phyloP scores from a whole-genome alignment of 2,888 invertebrate genomes.

The Chrysodeixis includens region DNA sequence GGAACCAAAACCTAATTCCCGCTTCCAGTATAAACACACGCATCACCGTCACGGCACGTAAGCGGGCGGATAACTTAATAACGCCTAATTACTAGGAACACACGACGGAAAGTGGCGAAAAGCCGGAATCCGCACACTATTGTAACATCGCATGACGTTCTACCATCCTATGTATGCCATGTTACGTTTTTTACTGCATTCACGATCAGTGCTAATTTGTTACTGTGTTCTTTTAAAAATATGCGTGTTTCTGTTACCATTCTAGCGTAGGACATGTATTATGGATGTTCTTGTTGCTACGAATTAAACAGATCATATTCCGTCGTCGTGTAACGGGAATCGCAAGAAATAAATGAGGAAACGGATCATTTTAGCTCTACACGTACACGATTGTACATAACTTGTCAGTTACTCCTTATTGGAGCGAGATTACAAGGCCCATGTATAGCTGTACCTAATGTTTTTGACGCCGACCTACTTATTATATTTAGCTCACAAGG shows the following conservation, averaged over 20 bases:
- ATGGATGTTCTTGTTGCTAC: not conserved
- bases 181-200: slow-evolving; percentile 24
- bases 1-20: slow-evolving; percentile 64
- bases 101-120: slow-evolving; percentile 70
- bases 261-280: slow-evolving; percentile 13
- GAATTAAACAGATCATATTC: slow-evolving; percentile 25
- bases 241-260: slow-evolving; percentile 11
- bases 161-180: slow-evolving; percentile 22
- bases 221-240: not conserved
- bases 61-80: slow-evolving; percentile 64
- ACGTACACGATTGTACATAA: slow-evolving; percentile 14
- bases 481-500: slow-evolving; percentile 14
- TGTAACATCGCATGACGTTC: slow-evolving; percentile 28
- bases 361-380: slow-evolving; percentile 36
- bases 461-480: slow-evolving; percentile 10
- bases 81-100: slow-evolving; percentile 74
- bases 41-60: slow-evolving; percentile 58
- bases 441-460: not conserved
- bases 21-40: slow-evolving; percentile 61
- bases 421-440: slow-evolving; percentile 2
- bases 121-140: slow-evolving; percentile 61
- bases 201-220: slow-evolving; percentile 10
- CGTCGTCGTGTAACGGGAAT: slow-evolving; percentile 42
- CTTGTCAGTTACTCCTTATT: slow-evolving; percentile 19
- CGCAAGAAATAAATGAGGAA: slow-evolving; percentile 55